These are phyloP conservation scores for Daktulosphaira vitifoliae DNA, from an alignment of 1,140 invertebrate genomes.

Conservation along the genomic window DNA sequence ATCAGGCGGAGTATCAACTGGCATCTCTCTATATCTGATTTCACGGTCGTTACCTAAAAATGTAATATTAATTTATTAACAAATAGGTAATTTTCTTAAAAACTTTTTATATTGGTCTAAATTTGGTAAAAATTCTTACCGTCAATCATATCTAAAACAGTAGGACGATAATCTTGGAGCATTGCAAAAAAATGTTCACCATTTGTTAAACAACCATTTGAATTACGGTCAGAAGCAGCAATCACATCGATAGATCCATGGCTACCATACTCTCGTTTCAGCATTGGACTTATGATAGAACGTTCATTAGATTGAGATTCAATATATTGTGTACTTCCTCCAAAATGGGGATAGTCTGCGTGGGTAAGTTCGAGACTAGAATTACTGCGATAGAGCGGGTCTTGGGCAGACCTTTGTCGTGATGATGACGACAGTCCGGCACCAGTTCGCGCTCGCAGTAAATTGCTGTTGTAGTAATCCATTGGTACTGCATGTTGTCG, in stretches of 20 bases:
- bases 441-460: slow-evolving; percentile 42
- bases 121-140: too few relatives aligned
- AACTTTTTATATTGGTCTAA: too few relatives aligned
- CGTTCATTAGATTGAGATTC: not conserved
- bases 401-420: slow-evolving; percentile 1
- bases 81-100: too few relatives aligned
- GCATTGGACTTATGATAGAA: slow-evolving; percentile 34
- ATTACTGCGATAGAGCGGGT: slow-evolving; percentile 50
- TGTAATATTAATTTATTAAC: too few relatives aligned
- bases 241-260: slow-evolving; percentile 61
- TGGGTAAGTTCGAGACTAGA: slow-evolving; percentile 58
- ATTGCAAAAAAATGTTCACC: slow-evolving; percentile 68
- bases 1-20: not conserved
- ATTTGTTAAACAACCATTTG: slow-evolving; percentile 40
- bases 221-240: slow-evolving; percentile 40
- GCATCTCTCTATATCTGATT: slow-evolving; percentile 46
- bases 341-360: slow-evolving; percentile 36
- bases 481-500: slow-evolving; percentile 46
- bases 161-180: slow-evolving; percentile 62
- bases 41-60: slow-evolving; percentile 45
- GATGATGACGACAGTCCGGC: slow-evolving; percentile 33
- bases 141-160: slow-evolving; percentile 44
- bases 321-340: not conserved
- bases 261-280: slow-evolving; percentile 52
- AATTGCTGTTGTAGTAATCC: slow-evolving; percentile 48